Evolutionary conservation across 2,797 vertebrate species (phyloP), one percentile per base, ranked within the genome.

Genomic region (Sebastes dallii): DNA sequence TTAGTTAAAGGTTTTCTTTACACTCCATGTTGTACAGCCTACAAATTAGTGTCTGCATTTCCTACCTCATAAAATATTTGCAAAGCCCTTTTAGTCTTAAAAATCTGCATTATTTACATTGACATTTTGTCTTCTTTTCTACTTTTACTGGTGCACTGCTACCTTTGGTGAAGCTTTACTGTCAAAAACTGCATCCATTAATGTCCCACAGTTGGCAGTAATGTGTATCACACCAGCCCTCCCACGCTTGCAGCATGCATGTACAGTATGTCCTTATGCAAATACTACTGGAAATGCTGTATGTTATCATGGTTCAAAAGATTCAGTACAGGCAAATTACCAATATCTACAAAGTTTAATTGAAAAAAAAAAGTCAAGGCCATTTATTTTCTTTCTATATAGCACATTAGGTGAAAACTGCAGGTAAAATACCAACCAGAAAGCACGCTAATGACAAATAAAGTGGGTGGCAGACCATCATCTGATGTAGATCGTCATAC

Each of bases 401-500:
- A 30, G 5, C 25, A 59, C 27, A n/a, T 30, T 22, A 22, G 16
- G 2, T 77, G 25, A 34, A 77, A 60, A n/a, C 20, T 39, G 55
- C 68, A 67, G 76, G 66, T 79, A 65, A 36, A 67, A 72, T 4
- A 61, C 18, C 25, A 27, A 64, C 30, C n/a, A n/a, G 46, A 82
- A 65, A 54, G 59, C 22, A 13, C 6, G 22, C 34, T 62, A 65
- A 77, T 79, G 74, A 80, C 72, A 69, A 75, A 84, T 78, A 74
- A 59, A 72, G 16, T 29, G 50, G 58, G 42, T 58, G 69, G 81
- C 64, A 65, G 73, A 80, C 55, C 12, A 69, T 59, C 58, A 75
- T 84, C 67, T 16, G 77, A 62, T 62, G 71, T 34, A 60, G 66
- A 83, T 82, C 67, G 56, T 59, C 58, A 25, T 61, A 29, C 29